Conservation (phyloP, 2,888 invertebrate genomes). For the Trissolcus brochymenae region DNA sequence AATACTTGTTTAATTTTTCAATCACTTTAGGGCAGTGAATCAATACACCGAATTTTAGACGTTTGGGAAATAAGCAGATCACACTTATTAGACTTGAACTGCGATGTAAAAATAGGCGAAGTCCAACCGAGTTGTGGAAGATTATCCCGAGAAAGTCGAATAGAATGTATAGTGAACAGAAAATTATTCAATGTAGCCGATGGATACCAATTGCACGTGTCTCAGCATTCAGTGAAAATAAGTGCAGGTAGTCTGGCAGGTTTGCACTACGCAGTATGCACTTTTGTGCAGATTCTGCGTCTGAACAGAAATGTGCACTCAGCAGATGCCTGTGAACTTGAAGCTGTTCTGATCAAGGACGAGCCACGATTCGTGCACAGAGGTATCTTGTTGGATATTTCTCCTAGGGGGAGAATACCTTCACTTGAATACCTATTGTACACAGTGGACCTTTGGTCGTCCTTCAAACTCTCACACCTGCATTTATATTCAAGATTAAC, state of each 20-base stretch:
- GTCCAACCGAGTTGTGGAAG: slow-evolving; percentile 75
- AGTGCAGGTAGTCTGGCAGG: slow-evolving; percentile 79
- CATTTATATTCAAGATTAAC: slow-evolving; percentile 77
- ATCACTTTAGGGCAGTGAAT: slow-evolving; percentile 68
- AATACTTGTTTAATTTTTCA: not conserved
- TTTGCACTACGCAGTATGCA: slow-evolving; percentile 79
- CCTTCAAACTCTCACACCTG: slow-evolving; percentile 79
- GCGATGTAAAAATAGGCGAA: slow-evolving; percentile 76
- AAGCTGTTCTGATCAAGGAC: slow-evolving; percentile 79
- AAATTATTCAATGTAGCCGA: slow-evolving; percentile 76
- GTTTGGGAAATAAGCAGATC: slow-evolving; percentile 78
- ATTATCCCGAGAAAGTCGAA: slow-evolving; percentile 73
- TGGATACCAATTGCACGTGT: slow-evolving; percentile 78
- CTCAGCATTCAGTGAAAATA: slow-evolving; percentile 77
- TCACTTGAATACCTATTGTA: slow-evolving; percentile 78
- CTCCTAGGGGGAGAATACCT: slow-evolving; percentile 79
- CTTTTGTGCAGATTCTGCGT: slow-evolving; percentile 78
- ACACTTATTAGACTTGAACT: slow-evolving; percentile 76
- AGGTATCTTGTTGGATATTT: slow-evolving; percentile 80
- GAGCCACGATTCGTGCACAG: slow-evolving; percentile 79
- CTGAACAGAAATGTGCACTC: slow-evolving; percentile 73
- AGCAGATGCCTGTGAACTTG: slow-evolving; percentile 70
- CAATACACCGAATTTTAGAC: slow-evolving; percentile 76
- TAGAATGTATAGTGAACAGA: slow-evolving; percentile 78
- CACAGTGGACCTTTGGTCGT: slow-evolving; percentile 77